Base-by-base conservation (phyloP, 2,797 vertebrate genomes). In the Allobates femoralis region DNA sequence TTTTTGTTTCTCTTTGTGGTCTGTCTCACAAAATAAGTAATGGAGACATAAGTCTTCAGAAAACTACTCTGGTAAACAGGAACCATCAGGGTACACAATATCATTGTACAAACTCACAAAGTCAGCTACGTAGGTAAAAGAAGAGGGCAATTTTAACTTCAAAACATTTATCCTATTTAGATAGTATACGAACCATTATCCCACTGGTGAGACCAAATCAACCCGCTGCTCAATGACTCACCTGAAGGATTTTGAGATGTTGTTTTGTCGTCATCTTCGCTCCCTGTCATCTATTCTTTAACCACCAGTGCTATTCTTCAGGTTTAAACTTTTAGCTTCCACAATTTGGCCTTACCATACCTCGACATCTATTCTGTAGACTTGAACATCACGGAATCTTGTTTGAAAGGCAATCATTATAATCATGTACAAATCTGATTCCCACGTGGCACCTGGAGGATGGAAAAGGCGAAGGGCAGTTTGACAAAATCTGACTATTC, bases 401-500 rank as follows among this genome's bases (percentile, higher is more conserved):
- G 41, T 30, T 76, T 82, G 50, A 86, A 85, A 75, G 30, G 58
- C 28, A 53, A 66, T 77, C 58, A 81, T 81, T 81, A 66, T 76
- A 86, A 58, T 86, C 71, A 46, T 67, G 58, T 46, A 66, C 23
- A 77, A 55, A 66, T 75, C 58, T 55, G n/a, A 28, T 77, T 30
- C 34, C 56, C 21, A 58, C 16, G 51, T 56, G 41, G n/a, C 50
- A 83, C 80, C 32, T 69, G 37, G 34, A 51, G 75, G 79, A 75
- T 66, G 58, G 19, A 37, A 46, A 53, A 83, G 78, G 69, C 85
- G 53, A 85, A 88, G 71, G 79, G 16, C 60, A 56, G 55, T 81
- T 82, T 77, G 71, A 77, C 50, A 85, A 84, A 74, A 67, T 75
- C 60, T 76, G 56, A 81, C 67, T 80, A 64, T 81, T 87, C 58